These are phyloP conservation scores for Mythimna ferrago DNA, from an alignment of 2,888 invertebrate species.

Conservation along the genomic window DNA sequence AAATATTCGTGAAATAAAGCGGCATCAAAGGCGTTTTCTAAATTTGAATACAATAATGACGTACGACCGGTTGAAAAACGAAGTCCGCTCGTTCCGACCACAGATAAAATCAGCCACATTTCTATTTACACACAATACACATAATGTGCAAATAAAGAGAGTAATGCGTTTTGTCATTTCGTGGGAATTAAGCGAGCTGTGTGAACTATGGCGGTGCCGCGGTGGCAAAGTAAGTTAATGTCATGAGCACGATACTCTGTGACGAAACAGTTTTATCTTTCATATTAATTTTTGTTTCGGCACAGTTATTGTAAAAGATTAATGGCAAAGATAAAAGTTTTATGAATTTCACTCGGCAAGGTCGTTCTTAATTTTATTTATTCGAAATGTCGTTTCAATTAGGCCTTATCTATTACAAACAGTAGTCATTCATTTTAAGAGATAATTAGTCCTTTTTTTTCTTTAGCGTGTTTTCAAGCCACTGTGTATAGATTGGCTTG, in stretches of 20 bases:
- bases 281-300: constrained; percentile 50
- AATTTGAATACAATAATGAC: constrained; percentile 80
- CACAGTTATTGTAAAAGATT: constrained; percentile 56
- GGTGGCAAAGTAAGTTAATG: constrained; percentile 52
- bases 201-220: constrained; percentile 63
- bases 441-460: background rate
- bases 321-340: constrained; percentile 49
- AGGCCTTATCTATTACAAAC: background rate
- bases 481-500: no score
- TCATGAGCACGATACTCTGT: constrained; percentile 62
- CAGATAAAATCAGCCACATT: constrained; percentile 79
- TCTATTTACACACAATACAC: constrained; percentile 81
- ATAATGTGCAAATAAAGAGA: constrained; percentile 81
- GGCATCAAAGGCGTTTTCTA: constrained; percentile 62
- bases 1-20: constrained; percentile 56
- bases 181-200: constrained; percentile 77
- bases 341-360: constrained; percentile 47
- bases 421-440: background rate
- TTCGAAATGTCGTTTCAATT: constrained; percentile 19
- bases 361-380: constrained; percentile 25
- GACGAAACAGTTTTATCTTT: constrained; percentile 60
- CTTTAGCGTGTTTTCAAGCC: no score
- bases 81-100: constrained; percentile 70
- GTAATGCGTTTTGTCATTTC: constrained; percentile 82
- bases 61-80: constrained; percentile 65